Conservation (phyloP, 1,140 invertebrate species). For the Rhyacophila brunnea region DNA sequence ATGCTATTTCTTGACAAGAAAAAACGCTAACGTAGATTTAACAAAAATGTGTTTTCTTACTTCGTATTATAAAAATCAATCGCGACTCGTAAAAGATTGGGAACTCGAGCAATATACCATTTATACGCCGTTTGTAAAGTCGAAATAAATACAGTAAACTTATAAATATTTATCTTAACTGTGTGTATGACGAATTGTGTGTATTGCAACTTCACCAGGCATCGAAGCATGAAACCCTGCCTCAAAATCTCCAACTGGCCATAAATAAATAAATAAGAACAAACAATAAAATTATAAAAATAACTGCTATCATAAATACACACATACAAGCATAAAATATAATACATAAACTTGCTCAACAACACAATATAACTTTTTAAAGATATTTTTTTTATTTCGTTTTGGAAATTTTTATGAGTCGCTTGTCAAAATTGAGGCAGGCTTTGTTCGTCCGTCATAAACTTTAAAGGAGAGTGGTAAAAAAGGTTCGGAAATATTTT, state of each 20-base stretch:
- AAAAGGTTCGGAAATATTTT: slow-evolving; percentile 29
- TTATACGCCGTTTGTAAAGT: no score
- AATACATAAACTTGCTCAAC: slow-evolving; percentile 19
- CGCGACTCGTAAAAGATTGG: no score
- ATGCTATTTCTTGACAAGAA: no score
- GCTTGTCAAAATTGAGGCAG: slow-evolving; percentile 31
- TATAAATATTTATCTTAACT: no score
- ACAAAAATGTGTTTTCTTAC: no score
- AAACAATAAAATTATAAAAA: slow-evolving; percentile 19
- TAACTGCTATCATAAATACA: slow-evolving; percentile 19
- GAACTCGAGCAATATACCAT: no score
- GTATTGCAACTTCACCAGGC: no score
- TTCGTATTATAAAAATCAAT: no score
- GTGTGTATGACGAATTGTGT: no score
- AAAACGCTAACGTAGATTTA: no score
- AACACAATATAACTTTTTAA: not conserved
- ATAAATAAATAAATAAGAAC: slow-evolving; percentile 22
- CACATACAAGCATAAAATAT: not conserved
- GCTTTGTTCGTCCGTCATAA: slow-evolving; percentile 34
- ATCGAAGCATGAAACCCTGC: no score
- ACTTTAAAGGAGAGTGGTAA: slow-evolving; percentile 17
- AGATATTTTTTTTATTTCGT: slow-evolving; percentile 8
- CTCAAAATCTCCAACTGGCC: not conserved
- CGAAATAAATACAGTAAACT: no score
- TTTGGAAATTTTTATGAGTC: slow-evolving; percentile 10